A percentile compares a stretch with the other conserved stretches of the same genome.
Conservation (phyloP, 1,140 invertebrate genomes). For the Cydia amplana region DNA sequence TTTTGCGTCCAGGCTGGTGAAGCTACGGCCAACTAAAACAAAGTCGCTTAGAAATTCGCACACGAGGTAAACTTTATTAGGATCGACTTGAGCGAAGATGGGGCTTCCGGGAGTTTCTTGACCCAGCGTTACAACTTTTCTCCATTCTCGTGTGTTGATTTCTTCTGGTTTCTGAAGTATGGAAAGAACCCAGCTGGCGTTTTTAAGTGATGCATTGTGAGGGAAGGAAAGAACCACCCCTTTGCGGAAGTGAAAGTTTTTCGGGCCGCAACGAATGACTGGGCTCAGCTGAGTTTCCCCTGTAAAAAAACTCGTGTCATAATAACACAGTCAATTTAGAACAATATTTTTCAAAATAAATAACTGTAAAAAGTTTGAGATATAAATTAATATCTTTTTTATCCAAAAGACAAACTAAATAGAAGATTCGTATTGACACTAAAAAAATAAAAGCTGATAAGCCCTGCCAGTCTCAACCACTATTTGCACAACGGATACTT, state of each 20-base stretch:
- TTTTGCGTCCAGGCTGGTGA: slow-evolving; percentile 84
- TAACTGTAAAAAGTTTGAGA: too few species aligned
- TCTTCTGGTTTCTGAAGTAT: slow-evolving; percentile 84
- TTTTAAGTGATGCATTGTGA: slow-evolving; percentile 87
- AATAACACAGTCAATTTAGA: not conserved
- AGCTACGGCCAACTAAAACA: slow-evolving; percentile 90
- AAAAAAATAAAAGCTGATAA: too few species aligned
- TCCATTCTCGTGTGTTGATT: slow-evolving; percentile 81
- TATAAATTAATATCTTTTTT: too few species aligned
- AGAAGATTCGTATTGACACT: too few species aligned
- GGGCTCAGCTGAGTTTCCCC: slow-evolving; percentile 91
- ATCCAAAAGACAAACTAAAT: too few species aligned
- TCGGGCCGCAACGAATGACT: slow-evolving; percentile 91
- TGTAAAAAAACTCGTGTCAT: slow-evolving; percentile 43
- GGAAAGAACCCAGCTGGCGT: slow-evolving; percentile 91
- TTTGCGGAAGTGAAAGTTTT: slow-evolving; percentile 89
- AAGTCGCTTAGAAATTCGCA: slow-evolving; percentile 93
- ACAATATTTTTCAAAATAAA: not conserved
- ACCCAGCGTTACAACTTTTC: slow-evolving; percentile 92
- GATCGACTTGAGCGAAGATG: slow-evolving; percentile 94
- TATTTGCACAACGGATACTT: not conserved
- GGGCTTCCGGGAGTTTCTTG: slow-evolving; percentile 97
- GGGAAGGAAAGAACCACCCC: slow-evolving; percentile 94
- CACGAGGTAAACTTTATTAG: slow-evolving; percentile 91
- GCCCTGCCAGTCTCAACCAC: too few species aligned